Evolutionary conservation across 2,113 vertebrate species (phyloP).

Genomic region (Ardeotis arabs): DNA sequence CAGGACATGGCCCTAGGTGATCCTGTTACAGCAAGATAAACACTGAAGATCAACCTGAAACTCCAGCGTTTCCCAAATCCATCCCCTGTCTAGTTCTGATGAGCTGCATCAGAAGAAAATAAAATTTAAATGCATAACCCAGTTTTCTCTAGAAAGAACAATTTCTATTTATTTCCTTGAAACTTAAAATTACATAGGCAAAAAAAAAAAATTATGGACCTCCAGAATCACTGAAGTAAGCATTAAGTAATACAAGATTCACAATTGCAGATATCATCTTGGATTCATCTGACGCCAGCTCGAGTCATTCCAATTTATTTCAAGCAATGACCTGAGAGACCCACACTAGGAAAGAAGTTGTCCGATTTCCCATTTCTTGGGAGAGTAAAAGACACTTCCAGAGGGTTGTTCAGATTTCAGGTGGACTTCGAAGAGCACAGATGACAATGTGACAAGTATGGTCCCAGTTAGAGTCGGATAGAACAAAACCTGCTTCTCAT

Average conservation of each 20-base stretch:
- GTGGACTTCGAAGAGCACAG: not conserved
- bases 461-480: not conserved
- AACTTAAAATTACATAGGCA: not conserved
- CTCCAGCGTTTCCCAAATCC: not conserved
- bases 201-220: accelerated
- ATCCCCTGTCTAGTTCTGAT: not conserved
- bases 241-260: not conserved
- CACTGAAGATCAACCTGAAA: not conserved
- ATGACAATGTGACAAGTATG: not conserved
- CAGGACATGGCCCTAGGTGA: not conserved
- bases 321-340: not conserved
- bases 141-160: not conserved
- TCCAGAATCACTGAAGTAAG: not conserved
- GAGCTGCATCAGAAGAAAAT: not conserved
- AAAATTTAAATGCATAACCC: not conserved
- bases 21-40: not conserved
- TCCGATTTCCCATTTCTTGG: not conserved
- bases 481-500: not conserved
- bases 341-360: not conserved
- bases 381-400: not conserved
- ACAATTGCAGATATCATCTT: not conserved
- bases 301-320: not conserved
- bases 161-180: not conserved
- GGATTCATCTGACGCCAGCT: not conserved
- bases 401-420: not conserved